Percentiles rank a stretch among this genome's conserved stretches.
These are phyloP conservation scores for Isurus oxyrinchus DNA, from an alignment of 2,113 vertebrate species.

Conservation along the genomic window DNA sequence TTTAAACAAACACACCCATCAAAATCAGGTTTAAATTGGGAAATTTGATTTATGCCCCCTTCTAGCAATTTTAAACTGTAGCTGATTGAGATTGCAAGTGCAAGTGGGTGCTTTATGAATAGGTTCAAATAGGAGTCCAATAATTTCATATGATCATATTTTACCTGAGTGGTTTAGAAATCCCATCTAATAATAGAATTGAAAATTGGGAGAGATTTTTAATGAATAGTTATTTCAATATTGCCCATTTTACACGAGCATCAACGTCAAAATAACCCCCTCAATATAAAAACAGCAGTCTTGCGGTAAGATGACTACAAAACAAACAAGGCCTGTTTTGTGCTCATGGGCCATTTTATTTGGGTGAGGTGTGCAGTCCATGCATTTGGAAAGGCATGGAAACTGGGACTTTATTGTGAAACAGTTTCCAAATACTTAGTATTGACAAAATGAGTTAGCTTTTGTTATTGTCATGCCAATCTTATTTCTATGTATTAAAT, in stretches of 20 bases:
- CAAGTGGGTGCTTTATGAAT: background rate
- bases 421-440: background rate
- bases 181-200: background rate
- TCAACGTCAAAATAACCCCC: background rate
- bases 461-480: background rate
- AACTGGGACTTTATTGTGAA: slow-evolving; percentile 2
- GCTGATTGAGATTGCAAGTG: background rate
- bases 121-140: background rate
- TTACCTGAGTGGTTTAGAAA: background rate
- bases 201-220: background rate
- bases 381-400: background rate
- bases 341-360: background rate
- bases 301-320: background rate
- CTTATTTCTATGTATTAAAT: slow-evolving; percentile 8
- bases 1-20: background rate
- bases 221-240: background rate
- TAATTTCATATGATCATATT: background rate
- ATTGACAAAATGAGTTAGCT: background rate
- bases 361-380: background rate
- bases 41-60: background rate
- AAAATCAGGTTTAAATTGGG: background rate
- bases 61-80: background rate
- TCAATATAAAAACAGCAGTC: background rate
- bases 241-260: background rate
- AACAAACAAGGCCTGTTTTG: background rate